phyloP scores from a whole-genome alignment of 1,140 invertebrate genomes.

The Conus ventricosus region DNA sequence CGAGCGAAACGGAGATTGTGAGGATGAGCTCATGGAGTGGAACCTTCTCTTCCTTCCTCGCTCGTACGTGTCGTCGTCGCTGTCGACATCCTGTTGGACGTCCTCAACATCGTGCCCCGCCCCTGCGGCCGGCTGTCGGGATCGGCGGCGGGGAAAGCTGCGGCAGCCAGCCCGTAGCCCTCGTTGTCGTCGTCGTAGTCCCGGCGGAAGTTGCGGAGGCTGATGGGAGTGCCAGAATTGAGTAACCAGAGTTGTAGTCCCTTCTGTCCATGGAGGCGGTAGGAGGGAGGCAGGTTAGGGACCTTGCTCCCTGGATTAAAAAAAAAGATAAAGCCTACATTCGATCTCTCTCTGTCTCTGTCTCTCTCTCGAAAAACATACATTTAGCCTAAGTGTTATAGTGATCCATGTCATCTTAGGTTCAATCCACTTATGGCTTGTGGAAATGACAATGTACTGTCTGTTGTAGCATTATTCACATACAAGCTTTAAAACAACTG shows the following conservation, averaged over 20 bases:
- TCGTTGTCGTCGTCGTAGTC: constrained; percentile 13
- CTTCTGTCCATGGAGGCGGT: neutral
- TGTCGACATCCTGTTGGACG: neutral
- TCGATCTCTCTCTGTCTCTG: neutral
- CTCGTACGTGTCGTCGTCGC: constrained; percentile 14
- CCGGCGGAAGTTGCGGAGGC: neutral
- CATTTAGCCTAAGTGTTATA: too few species aligned
- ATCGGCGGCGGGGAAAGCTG: neutral
- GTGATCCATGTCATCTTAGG: too few species aligned
- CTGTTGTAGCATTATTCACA: too few species aligned
- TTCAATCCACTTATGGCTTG: too few species aligned
- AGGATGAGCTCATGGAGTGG: constrained; percentile 23
- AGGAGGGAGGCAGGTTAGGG: neutral
- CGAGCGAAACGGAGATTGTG: neutral
- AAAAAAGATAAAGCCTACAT: neutral
- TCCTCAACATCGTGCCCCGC: neutral
- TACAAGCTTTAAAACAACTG: too few species aligned
- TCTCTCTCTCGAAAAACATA: neutral
- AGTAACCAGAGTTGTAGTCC: neutral
- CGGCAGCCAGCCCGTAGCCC: neutral
- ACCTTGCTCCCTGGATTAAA: neutral
- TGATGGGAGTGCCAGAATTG: neutral
- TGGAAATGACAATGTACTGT: too few species aligned
- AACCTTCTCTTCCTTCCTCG: constrained; percentile 18
- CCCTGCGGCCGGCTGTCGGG: neutral